These are phyloP conservation scores for Phainopepla nitens DNA, from an alignment of 2,113 vertebrate genomes.

Conservation along the genomic window DNA sequence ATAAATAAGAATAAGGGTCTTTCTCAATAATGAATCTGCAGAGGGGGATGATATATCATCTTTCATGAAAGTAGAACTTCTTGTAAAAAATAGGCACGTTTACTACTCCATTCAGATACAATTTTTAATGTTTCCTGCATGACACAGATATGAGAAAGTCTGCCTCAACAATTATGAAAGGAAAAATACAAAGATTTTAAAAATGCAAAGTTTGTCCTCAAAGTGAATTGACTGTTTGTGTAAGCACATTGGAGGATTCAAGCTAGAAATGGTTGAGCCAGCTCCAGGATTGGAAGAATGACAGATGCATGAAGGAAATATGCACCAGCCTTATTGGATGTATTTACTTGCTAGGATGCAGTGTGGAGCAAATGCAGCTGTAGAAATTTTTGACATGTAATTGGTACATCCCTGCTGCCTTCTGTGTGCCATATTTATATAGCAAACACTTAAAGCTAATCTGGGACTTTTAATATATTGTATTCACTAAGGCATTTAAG, in stretches of 20 bases:
- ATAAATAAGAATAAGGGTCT: not conserved
- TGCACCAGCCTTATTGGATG: not conserved
- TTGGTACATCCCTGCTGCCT: not conserved
- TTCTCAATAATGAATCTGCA: not conserved
- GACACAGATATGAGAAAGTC: not conserved
- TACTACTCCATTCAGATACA: not conserved
- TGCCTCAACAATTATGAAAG: not conserved
- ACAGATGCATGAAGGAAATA: not conserved
- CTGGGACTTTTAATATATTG: not conserved
- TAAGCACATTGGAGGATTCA: not conserved
- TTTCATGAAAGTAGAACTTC: not conserved
- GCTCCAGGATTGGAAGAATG: not conserved
- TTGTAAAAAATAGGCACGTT: not conserved
- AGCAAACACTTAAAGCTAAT: not conserved
- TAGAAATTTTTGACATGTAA: not conserved
- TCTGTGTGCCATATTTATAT: fast-evolving
- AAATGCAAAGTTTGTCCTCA: not conserved
- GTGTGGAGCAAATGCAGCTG: not conserved
- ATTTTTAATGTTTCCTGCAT: not conserved
- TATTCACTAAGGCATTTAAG: not conserved
- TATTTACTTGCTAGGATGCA: not conserved
- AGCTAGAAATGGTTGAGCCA: not conserved
- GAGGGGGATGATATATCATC: not conserved
- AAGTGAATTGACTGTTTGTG: not conserved
- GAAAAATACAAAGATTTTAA: not conserved